Base-by-base conservation (phyloP, 2,113 vertebrate species). In the Austrofundulus limnaeus region DNA sequence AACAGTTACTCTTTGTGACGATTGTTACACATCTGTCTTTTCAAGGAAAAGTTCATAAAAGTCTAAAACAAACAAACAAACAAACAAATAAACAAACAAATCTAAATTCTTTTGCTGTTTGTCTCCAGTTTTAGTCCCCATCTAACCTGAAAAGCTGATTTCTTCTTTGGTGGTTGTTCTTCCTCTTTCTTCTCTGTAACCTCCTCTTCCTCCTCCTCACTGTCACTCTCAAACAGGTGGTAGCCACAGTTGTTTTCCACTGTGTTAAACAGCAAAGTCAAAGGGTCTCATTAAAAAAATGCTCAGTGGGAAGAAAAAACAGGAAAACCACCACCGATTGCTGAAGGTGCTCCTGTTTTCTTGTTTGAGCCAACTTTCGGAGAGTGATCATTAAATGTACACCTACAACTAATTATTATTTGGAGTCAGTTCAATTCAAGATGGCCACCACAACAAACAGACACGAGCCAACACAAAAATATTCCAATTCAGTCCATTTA, bases 81-180 rank as follows among this genome's bases (percentile, higher is more conserved):
- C 15, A 5, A n/a, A n/a, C n/a, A n/a, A n/a, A n/a, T n/a, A n/a
- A n/a, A n/a, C n/a, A n/a, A n/a, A n/a, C n/a, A n/a, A n/a, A n/a
- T n/a, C n/a, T n/a, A 16, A 5, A 31, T 28, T 52, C 42, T 34
- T 37, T 24, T 13, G 11, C 11, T 38, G 5, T 12, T 12, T 13
- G 1, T 42, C 48, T 15, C 1, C 24, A 10, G 23, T 17, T 14
- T 24, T 11, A 24, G 34, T 49, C 45, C 61, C 31, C 8, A 12
- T 49, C 61, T 64, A 9, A 91, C 92, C 91, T 92, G 93, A 66
- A 94, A 92, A 31, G 92, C 93, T 53, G 88, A 88, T 74, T 89
- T 90, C 72, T 91, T 92, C 68, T 89, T 90, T 4, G 80, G 51
- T 16, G 68, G 51, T 31, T 56, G 24, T 21, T 85, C 78, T 23